phyloP scores from a whole-genome alignment of 2,888 invertebrate genomes.

The Chromoteleia sp. region DNA sequence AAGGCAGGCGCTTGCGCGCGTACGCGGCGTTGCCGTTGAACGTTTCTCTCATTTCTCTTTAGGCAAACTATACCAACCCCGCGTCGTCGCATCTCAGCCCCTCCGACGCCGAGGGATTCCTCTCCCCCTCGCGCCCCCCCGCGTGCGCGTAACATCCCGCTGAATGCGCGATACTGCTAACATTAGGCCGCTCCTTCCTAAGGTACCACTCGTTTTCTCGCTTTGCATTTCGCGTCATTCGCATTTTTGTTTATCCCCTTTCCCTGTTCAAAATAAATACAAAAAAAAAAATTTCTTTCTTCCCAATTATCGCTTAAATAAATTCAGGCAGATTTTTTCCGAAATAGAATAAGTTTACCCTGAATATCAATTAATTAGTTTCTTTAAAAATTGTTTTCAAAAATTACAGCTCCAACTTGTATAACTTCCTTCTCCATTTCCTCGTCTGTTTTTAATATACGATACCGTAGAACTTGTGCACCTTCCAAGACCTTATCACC shows the following conservation, averaged over 20 bases:
- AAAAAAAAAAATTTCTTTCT: too few relatives aligned
- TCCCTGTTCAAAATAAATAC: too few relatives aligned
- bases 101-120: conserved; percentile 58
- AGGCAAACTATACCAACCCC: conserved; percentile 68
- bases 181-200: conserved; percentile 53
- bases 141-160: conserved; percentile 60
- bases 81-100: conserved; percentile 69
- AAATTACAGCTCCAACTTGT: too few relatives aligned
- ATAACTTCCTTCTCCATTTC: too few relatives aligned
- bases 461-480: too few relatives aligned
- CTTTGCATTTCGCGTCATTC: conserved; percentile 54
- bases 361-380: too few relatives aligned
- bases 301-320: too few relatives aligned
- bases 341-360: too few relatives aligned
- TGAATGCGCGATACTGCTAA: conserved; percentile 52
- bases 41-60: conserved; percentile 66
- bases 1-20: conserved; percentile 64
- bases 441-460: too few relatives aligned
- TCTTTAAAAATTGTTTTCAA: too few relatives aligned
- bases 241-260: conserved; percentile 28
- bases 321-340: too few relatives aligned
- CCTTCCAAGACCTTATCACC: too few relatives aligned
- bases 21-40: conserved; percentile 65
- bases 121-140: conserved; percentile 40
- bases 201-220: conserved; percentile 61